Conservation (phyloP, 2,888 invertebrate genomes). For the Tipula unca region DNA sequence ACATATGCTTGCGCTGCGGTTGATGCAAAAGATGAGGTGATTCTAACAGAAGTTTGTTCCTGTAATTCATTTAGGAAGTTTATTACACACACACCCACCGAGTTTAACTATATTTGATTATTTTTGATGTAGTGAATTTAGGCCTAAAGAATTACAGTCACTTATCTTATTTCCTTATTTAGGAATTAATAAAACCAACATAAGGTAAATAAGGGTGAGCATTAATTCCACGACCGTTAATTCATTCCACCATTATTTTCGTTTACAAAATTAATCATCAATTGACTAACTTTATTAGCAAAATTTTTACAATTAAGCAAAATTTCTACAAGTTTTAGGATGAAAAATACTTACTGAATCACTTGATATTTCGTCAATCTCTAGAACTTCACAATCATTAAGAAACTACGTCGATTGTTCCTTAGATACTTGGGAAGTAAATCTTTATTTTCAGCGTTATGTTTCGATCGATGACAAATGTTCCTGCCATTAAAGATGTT, state of each 20-base stretch:
- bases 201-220: background rate
- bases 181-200: background rate
- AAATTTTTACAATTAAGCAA: background rate
- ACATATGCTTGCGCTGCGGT: background rate
- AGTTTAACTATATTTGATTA: background rate
- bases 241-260: background rate
- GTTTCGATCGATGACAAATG: background rate
- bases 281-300: background rate
- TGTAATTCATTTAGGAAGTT: background rate
- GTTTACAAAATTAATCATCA: background rate
- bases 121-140: background rate
- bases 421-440: background rate
- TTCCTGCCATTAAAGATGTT: background rate
- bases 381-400: background rate
- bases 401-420: background rate
- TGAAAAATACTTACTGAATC: background rate
- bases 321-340: background rate
- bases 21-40: background rate
- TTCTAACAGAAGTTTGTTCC: background rate
- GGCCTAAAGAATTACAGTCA: background rate
- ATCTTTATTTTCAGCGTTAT: background rate
- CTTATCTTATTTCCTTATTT: background rate
- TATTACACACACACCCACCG: background rate
- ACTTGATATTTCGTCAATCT: background rate
- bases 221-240: background rate